Evolutionary conservation across 2,888 invertebrate genomes (phyloP).

Genomic region (Dicyrtoma fusca): DNA sequence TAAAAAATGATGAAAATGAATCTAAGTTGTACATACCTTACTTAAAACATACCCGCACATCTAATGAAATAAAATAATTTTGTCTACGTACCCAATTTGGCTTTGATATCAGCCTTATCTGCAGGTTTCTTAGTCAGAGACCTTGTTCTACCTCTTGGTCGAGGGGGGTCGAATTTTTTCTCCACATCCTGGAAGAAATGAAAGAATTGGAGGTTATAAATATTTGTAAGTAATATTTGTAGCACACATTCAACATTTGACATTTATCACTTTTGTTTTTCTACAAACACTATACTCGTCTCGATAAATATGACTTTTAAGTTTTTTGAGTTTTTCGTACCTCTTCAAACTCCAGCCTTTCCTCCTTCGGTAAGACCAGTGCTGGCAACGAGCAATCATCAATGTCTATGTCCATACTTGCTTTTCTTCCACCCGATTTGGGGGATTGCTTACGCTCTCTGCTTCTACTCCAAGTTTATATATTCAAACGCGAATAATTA

Average conservation of each 20-base stretch:
- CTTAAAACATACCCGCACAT: neutral
- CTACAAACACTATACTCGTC: neutral
- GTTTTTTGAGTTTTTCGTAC: slow-evolving; percentile 39
- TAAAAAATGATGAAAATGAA: too few species aligned
- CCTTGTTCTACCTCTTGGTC: slow-evolving; percentile 88
- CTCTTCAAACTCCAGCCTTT: slow-evolving; percentile 52
- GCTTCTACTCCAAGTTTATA: slow-evolving; percentile 6
- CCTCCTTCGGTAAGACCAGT: slow-evolving; percentile 49
- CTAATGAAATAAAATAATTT: too few species aligned
- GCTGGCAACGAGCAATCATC: slow-evolving; percentile 45
- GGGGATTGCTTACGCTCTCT: slow-evolving; percentile 9
- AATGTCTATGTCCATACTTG: slow-evolving; percentile 45
- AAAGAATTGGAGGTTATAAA: neutral
- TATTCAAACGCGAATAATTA: too few species aligned
- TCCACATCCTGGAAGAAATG: slow-evolving; percentile 39
- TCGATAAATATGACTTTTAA: neutral
- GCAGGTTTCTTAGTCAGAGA: slow-evolving; percentile 69
- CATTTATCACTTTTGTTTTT: too few species aligned
- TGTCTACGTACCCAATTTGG: slow-evolving; percentile 75
- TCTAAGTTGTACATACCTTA: neutral
- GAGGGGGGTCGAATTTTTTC: slow-evolving; percentile 74
- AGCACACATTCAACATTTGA: too few species aligned
- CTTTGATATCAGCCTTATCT: slow-evolving; percentile 91
- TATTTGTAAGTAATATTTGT: neutral
- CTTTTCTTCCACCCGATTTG: neutral